Evolutionary conservation across 37 sponge, comb jelly and placozoan species (phyloP).

Genomic region (Cliona cf. orientalis): DNA sequence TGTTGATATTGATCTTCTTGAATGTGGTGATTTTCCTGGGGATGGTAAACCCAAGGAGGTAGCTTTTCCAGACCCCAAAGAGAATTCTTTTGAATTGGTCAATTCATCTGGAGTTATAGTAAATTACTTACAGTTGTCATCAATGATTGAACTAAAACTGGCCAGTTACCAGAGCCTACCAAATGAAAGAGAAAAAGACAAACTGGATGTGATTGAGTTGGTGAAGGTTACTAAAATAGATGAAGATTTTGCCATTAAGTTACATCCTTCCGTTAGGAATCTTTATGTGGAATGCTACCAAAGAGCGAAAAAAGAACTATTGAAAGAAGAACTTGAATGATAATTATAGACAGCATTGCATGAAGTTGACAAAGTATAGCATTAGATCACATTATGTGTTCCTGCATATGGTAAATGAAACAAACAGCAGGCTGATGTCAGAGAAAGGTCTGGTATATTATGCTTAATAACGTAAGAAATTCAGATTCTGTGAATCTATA

Average conservation of each 20-base stretch:
- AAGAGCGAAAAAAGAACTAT: neutral
- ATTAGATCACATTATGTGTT: no score
- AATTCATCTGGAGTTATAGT: neutral
- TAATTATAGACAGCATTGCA: neutral
- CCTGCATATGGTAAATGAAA: no score
- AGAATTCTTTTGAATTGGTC: neutral
- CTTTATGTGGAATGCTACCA: neutral
- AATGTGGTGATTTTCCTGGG: slow-evolving; percentile 5
- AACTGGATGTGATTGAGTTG: slow-evolving; percentile 8
- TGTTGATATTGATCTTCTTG: slow-evolving; percentile 2
- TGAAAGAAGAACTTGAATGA: neutral
- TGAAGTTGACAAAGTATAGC: no score
- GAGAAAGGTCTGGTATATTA: no score
- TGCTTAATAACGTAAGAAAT: no score
- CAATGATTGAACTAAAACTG: slow-evolving; percentile 5
- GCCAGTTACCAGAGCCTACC: slow-evolving; percentile 6
- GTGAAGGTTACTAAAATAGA: slow-evolving; percentile 1
- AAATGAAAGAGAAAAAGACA: neutral
- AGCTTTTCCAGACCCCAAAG: slow-evolving; percentile 1
- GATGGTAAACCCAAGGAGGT: slow-evolving; percentile 9
- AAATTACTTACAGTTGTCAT: slow-evolving; percentile 4
- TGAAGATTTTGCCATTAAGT: neutral
- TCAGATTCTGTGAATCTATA: no score
- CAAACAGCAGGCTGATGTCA: no score
- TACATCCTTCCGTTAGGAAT: neutral